A percentile compares a stretch with the other conserved stretches of the same genome.
phyloP scores from a whole-genome alignment of 37 sponge, comb jelly and placozoan genomes.

The Cladorhizidae sp. region DNA sequence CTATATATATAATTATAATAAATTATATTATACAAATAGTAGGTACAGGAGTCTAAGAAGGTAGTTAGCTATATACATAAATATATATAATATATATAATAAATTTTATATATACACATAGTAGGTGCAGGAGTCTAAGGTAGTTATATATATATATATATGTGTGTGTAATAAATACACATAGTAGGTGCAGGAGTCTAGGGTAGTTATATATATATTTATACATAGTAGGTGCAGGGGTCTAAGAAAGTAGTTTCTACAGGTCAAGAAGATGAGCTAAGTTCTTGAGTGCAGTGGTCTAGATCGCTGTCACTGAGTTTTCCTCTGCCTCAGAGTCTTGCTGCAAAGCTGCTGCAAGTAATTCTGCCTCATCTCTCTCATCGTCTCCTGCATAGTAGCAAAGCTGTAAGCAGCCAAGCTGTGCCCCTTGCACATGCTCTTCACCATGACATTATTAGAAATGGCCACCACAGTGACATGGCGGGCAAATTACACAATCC shows the following conservation, averaged over 20 bases:
- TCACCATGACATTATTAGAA: too few relatives aligned
- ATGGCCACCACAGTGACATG: too few relatives aligned
- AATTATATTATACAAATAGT: too few relatives aligned
- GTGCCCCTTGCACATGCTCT: not conserved
- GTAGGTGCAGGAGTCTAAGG: not conserved
- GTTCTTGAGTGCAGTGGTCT: not conserved
- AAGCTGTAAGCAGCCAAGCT: not conserved
- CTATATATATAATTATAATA: too few relatives aligned
- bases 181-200: not conserved
- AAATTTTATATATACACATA: not conserved
- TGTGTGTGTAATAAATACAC: not conserved
- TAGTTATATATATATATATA: not conserved
- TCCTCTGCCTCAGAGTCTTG: slow-evolving; percentile 69
- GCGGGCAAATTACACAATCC: too few relatives aligned
- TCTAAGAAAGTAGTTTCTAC: not conserved
- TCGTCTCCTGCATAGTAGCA: slow-evolving; percentile 6
- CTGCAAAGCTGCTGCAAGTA: slow-evolving; percentile 59
- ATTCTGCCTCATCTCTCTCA: slow-evolving; percentile 52
- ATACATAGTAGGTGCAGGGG: not conserved
- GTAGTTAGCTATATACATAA: not conserved
- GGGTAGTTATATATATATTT: not conserved
- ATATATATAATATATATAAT: not conserved
- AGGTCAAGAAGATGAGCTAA: too few relatives aligned
- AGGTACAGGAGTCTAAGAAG: too few relatives aligned
- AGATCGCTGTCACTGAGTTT: slow-evolving; percentile 64